Conservation (phyloP, 1,140 invertebrate species). For the Zophobas atratus region DNA sequence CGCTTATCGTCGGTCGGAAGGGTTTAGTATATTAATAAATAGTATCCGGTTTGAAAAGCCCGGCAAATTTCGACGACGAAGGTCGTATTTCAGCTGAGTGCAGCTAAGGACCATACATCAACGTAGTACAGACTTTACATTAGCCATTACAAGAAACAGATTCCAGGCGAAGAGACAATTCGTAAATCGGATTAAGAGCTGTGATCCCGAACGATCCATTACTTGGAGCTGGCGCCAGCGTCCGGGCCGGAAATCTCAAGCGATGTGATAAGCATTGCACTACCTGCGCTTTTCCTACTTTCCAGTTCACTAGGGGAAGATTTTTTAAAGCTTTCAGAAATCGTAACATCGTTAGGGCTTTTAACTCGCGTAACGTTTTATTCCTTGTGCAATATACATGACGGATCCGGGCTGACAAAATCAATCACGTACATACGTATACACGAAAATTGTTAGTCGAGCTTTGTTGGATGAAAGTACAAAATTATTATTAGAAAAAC, state of each 20-base stretch:
- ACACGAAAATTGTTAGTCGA: too few species aligned
- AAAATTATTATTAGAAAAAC: too few species aligned
- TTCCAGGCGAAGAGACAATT: constrained; percentile 56
- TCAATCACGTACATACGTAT: too few species aligned
- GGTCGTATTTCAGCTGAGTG: too few species aligned
- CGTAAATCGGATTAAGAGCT: constrained; percentile 62
- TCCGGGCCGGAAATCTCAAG: constrained; percentile 62
- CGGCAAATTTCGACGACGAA: too few species aligned
- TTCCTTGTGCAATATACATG: background rate
- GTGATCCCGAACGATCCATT: constrained; percentile 62
- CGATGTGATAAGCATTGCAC: constrained; percentile 51
- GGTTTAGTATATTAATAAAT: too few species aligned
- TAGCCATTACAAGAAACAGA: constrained; percentile 58
- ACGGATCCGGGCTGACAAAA: too few species aligned
- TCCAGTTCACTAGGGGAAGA: constrained; percentile 25
- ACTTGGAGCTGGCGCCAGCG: constrained; percentile 60
- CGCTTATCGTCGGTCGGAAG: too few species aligned
- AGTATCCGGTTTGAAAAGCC: too few species aligned
- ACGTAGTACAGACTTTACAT: constrained; percentile 52
- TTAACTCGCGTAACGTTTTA: constrained; percentile 19
- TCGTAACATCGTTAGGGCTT: constrained; percentile 30
- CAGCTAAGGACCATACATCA: constrained; percentile 50
- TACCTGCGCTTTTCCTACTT: constrained; percentile 40
- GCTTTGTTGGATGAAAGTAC: too few species aligned
- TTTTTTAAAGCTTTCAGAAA: constrained; percentile 35